A percentile compares a stretch with the other conserved stretches of the same genome.
Evolutionary conservation across 2,888 invertebrate genomes (phyloP).

Genomic region (Aromia moschata): DNA sequence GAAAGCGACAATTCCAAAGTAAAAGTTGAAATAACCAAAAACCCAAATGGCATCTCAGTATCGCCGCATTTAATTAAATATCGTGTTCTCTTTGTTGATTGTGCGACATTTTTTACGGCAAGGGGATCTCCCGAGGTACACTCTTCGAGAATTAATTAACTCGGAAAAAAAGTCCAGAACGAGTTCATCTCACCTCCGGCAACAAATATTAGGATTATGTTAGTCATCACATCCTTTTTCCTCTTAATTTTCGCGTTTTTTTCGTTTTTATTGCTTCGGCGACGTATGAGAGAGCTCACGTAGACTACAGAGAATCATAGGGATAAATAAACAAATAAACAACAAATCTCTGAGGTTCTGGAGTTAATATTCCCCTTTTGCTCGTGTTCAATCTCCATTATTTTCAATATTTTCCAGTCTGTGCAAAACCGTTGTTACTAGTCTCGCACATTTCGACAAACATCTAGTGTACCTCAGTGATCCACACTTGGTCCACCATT

Average conservation of each 20-base stretch:
- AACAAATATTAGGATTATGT: slow-evolving; percentile 39
- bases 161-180: slow-evolving; percentile 35
- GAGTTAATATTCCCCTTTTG: too few relatives aligned
- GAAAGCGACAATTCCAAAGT: too few relatives aligned
- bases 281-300: slow-evolving; percentile 1
- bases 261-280: slow-evolving; percentile 20
- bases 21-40: too few relatives aligned
- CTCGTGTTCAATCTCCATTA: too few relatives aligned
- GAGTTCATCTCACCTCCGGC: slow-evolving; percentile 33
- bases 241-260: slow-evolving; percentile 23
- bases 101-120: slow-evolving; percentile 23
- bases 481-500: too few relatives aligned
- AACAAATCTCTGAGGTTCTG: too few relatives aligned
- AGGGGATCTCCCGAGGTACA: slow-evolving; percentile 31
- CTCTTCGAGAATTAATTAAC: slow-evolving; percentile 43
- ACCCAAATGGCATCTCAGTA: slow-evolving; percentile 37
- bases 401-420: too few relatives aligned
- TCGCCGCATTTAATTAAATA: slow-evolving; percentile 41
- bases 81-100: slow-evolving; percentile 37
- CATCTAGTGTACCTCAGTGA: too few relatives aligned
- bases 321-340: slow-evolving; percentile 21
- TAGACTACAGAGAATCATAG: slow-evolving; percentile 14
- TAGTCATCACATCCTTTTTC: slow-evolving; percentile 24
- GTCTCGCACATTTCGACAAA: too few relatives aligned
- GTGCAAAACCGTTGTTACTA: too few relatives aligned